Percentiles rank a stretch among this genome's conserved stretches.
These are phyloP conservation scores for Rotaria socialis DNA, from an alignment of 2,888 invertebrate species.

Conservation along the genomic window DNA sequence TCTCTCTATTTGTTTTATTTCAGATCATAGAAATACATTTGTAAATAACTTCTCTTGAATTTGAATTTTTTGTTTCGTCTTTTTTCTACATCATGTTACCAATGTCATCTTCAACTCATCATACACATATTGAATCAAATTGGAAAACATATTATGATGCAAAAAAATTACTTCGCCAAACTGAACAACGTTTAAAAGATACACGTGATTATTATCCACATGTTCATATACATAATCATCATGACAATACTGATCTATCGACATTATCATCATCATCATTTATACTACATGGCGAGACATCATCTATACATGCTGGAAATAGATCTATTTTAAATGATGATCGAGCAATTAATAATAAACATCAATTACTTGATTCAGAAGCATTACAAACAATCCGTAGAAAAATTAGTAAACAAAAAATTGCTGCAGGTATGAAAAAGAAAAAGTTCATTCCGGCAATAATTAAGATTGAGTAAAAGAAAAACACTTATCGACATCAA, in stretches of 20 bases:
- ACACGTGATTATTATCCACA: neutral
- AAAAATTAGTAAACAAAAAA: slow-evolving; percentile 32
- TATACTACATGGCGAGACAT: neutral
- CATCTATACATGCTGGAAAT: neutral
- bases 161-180: neutral
- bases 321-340: neutral
- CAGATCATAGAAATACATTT: neutral
- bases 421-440: neutral
- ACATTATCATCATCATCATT: neutral
- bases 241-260: neutral
- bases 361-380: neutral
- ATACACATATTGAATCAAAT: neutral
- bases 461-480: no score
- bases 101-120: slow-evolving; percentile 9
- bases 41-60: neutral
- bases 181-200: slow-evolving; percentile 20
- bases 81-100: neutral
- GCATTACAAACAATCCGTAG: neutral
- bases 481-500: no score
- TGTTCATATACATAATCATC: neutral
- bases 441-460: no score
- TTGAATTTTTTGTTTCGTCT: neutral
- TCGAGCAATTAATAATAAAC: neutral
- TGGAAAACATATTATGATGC: neutral
- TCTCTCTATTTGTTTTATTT: neutral